Evolutionary conservation across 2,888 invertebrate genomes (phyloP).

Genomic region (Spialia ferax): DNA sequence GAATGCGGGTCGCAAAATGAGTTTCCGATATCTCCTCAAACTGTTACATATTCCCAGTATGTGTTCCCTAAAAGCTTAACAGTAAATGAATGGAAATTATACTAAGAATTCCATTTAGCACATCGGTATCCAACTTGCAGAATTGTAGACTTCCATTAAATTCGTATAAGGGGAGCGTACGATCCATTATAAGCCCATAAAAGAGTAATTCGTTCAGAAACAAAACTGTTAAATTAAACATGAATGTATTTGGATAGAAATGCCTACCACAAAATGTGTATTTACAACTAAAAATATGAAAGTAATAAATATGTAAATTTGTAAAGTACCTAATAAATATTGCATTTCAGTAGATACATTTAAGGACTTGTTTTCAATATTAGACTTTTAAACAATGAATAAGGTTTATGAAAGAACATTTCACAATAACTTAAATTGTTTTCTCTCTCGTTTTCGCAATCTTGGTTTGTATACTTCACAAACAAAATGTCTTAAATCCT

Average conservation of each 20-base stretch:
- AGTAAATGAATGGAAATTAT: conserved; percentile 32
- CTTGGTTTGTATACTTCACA: too few species aligned
- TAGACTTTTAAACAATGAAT: too few species aligned
- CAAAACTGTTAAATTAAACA: conserved; percentile 20
- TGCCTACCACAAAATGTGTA: conserved; percentile 3
- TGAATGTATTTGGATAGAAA: background rate
- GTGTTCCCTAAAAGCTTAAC: conserved; percentile 14
- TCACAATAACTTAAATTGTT: too few species aligned
- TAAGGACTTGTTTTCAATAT: too few species aligned
- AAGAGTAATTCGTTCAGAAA: conserved; percentile 20
- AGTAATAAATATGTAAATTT: background rate
- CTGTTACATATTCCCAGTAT: conserved; percentile 20
- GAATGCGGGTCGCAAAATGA: conserved; percentile 17
- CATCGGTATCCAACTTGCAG: conserved; percentile 11
- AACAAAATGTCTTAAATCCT: background rate
- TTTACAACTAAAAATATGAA: background rate
- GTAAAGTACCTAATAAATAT: background rate
- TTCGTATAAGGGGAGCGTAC: conserved; percentile 15
- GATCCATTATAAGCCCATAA: conserved; percentile 32
- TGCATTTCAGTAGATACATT: too few species aligned
- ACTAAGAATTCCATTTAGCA: conserved; percentile 18
- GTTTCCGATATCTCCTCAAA: conserved; percentile 15
- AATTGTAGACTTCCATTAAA: conserved; percentile 24
- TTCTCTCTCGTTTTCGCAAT: too few species aligned
- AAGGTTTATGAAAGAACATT: too few species aligned